Evolutionary conservation across 2,888 invertebrate genomes (phyloP).

Genomic region (Boloria selene): DNA sequence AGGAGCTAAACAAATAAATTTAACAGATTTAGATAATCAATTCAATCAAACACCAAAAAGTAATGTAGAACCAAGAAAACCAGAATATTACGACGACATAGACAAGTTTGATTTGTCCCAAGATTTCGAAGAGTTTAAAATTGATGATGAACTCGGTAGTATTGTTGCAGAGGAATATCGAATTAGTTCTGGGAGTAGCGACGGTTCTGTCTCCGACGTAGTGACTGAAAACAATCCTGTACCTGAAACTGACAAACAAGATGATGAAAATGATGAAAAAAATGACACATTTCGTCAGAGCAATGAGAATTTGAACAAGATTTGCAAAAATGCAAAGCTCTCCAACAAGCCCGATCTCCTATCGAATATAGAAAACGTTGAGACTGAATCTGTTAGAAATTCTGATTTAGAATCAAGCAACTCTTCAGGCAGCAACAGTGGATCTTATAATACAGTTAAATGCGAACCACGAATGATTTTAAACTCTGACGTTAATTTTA

Average conservation of each 20-base stretch:
- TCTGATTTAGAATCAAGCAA: constrained; percentile 86
- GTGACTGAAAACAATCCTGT: constrained; percentile 69
- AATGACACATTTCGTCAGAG: constrained; percentile 62
- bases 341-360: constrained; percentile 80
- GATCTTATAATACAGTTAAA: constrained; percentile 74
- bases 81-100: constrained; percentile 77
- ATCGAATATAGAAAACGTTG: constrained; percentile 80
- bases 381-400: constrained; percentile 84
- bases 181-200: constrained; percentile 79
- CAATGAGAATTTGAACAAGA: constrained; percentile 58
- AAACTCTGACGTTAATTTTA: constrained; percentile 56
- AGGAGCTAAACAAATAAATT: constrained; percentile 70
- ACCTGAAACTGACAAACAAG: constrained; percentile 64
- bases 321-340: constrained; percentile 69
- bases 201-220: constrained; percentile 72
- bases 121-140: constrained; percentile 90
- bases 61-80: constrained; percentile 65
- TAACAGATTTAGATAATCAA: constrained; percentile 73
- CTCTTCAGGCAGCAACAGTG: constrained; percentile 79
- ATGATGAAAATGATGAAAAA: constrained; percentile 56
- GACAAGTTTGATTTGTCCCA: constrained; percentile 87
- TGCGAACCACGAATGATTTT: constrained; percentile 71
- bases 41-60: constrained; percentile 64
- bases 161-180: constrained; percentile 78
- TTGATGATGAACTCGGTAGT: constrained; percentile 86